Conservation (phyloP, 2,888 invertebrate species). For the Phalera bucephala region DNA sequence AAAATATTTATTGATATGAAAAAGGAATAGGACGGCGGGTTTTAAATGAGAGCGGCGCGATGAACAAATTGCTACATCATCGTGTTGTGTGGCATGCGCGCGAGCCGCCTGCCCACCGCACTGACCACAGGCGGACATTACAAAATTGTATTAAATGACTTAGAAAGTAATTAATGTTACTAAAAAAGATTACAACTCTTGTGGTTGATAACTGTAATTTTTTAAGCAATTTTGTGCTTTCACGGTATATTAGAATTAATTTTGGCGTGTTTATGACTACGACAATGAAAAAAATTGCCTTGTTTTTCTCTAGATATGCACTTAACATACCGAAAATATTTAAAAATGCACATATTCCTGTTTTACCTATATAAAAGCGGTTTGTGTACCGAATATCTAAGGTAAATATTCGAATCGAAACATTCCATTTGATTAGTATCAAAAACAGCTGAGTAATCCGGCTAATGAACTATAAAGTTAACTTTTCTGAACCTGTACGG, state of each 20-base stretch:
- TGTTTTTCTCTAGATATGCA: no score
- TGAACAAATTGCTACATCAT: slow-evolving; percentile 61
- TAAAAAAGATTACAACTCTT: slow-evolving; percentile 17
- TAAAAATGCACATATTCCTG: no score
- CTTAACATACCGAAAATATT: no score
- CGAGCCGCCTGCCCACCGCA: slow-evolving; percentile 36
- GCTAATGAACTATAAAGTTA: slow-evolving; percentile 30
- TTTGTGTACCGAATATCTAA: not conserved
- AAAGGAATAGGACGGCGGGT: slow-evolving; percentile 47
- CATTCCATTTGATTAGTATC: not conserved
- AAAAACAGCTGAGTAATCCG: slow-evolving; percentile 15
- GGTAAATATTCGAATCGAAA: not conserved
- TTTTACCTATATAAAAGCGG: no score
- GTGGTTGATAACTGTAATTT: slow-evolving; percentile 22
- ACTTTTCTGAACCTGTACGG: slow-evolving; percentile 31
- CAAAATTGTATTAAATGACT: slow-evolving; percentile 58
- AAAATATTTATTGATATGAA: slow-evolving; percentile 62
- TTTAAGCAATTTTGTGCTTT: slow-evolving; percentile 1
- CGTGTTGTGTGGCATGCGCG: slow-evolving; percentile 52
- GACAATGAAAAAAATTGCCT: no score
- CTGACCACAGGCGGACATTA: slow-evolving; percentile 51
- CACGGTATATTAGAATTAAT: not conserved
- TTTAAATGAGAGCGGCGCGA: slow-evolving; percentile 53
- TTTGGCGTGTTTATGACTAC: not conserved
- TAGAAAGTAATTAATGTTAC: slow-evolving; percentile 37